Evolutionary conservation across 92 coral and sea anemone species (phyloP).

Genomic region (Plumapathes pennacea): DNA sequence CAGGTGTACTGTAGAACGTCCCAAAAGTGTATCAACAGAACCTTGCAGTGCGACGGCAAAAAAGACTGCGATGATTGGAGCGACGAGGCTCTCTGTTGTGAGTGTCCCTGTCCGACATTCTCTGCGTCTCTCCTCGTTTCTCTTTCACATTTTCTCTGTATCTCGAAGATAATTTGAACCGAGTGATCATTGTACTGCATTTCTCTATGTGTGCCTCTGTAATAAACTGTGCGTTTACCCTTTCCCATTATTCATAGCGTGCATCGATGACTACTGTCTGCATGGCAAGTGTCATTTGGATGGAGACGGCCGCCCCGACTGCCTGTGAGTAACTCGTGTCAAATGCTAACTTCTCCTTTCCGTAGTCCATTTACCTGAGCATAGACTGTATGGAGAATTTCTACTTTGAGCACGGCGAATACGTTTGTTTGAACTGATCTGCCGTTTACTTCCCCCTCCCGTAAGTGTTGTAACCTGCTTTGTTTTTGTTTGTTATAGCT

Average conservation of each 20-base stretch:
- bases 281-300: constrained; percentile 74
- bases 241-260: constrained; percentile 56
- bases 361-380: too few species aligned
- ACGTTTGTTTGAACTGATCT: too few species aligned
- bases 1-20: constrained; percentile 63
- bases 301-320: constrained; percentile 61
- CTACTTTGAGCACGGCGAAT: too few species aligned
- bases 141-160: background rate
- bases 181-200: background rate
- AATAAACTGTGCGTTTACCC: too few species aligned
- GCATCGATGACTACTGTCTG: constrained; percentile 56
- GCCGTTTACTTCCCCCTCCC: background rate
- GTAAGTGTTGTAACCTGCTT: too few species aligned
- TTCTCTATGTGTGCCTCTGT: background rate
- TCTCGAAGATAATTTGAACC: background rate
- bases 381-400: too few species aligned
- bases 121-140: too few species aligned
- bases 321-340: constrained; percentile 55
- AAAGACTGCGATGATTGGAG: constrained; percentile 73
- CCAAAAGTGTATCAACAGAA: constrained; percentile 57
- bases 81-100: constrained; percentile 81
- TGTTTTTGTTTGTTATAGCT: constrained; percentile 32
- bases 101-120: constrained; percentile 7
- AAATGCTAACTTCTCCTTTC: background rate
- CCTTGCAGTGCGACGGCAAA: constrained; percentile 70